Evolutionary conservation across 2,113 vertebrate species (phyloP).

Genomic region (Nematolebias whitei): DNA sequence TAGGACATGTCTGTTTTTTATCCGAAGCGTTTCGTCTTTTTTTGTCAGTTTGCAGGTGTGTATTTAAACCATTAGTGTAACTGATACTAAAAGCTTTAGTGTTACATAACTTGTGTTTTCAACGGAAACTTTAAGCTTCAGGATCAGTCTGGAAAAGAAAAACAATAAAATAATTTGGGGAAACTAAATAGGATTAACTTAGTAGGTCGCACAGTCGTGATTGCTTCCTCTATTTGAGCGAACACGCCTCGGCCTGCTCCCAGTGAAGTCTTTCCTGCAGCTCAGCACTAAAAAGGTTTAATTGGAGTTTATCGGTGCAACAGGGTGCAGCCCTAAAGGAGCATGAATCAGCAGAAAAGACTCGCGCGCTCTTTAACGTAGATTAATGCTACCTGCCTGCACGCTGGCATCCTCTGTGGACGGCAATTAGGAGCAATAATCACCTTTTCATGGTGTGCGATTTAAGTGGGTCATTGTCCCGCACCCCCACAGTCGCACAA

Average conservation of each 20-base stretch:
- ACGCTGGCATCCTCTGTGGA: slow-evolving; percentile 83
- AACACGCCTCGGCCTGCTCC: too few relatives aligned
- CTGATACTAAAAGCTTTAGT: too few relatives aligned
- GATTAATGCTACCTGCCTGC: slow-evolving; percentile 91
- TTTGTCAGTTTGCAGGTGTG: too few relatives aligned
- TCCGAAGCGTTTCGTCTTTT: too few relatives aligned
- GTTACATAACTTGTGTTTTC: too few relatives aligned
- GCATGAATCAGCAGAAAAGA: slow-evolving; percentile 85
- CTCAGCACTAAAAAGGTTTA: slow-evolving; percentile 44
- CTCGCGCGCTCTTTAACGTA: slow-evolving; percentile 82
- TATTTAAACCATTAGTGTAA: too few relatives aligned
- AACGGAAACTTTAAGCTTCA: too few relatives aligned
- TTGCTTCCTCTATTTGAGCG: not conserved
- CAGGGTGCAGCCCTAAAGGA: slow-evolving; percentile 66
- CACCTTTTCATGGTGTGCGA: slow-evolving; percentile 81
- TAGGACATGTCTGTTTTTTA: too few relatives aligned
- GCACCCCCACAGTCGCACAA: not conserved
- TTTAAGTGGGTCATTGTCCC: slow-evolving; percentile 76
- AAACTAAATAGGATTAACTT: too few relatives aligned
- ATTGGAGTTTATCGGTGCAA: slow-evolving; percentile 38
- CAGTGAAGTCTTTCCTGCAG: slow-evolving; percentile 6
- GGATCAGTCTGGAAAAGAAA: not conserved
- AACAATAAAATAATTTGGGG: too few relatives aligned
- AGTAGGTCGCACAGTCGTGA: not conserved
- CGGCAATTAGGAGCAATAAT: slow-evolving; percentile 93